Conservation (phyloP, 2,888 invertebrate genomes). For the Catocala sponsa region DNA sequence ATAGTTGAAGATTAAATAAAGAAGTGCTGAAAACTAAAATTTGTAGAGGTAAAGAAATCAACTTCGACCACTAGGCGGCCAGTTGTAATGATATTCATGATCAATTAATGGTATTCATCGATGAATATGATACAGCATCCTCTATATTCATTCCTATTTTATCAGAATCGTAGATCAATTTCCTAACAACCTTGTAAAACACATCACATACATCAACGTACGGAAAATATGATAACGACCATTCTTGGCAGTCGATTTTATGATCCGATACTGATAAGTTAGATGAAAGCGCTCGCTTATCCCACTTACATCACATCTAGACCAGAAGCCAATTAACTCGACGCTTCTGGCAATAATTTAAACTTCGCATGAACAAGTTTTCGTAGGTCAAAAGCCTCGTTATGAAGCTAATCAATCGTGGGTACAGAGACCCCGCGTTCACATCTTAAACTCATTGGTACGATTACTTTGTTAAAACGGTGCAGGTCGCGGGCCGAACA, state of each 20-base stretch:
- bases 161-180: too few species aligned
- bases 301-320: constrained; percentile 4
- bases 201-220: too few species aligned
- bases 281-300: background rate
- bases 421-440: constrained; percentile 26
- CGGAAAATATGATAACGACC: too few species aligned
- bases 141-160: too few species aligned
- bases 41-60: too few species aligned
- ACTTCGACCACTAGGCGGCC: too few species aligned
- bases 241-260: constrained; percentile 16
- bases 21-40: too few species aligned
- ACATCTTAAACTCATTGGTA: constrained; percentile 13
- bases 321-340: constrained; percentile 3
- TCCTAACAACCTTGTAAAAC: too few species aligned
- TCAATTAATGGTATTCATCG: too few species aligned
- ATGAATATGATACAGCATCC: too few species aligned
- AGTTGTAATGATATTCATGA: too few species aligned
- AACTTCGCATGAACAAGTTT: constrained; percentile 23
- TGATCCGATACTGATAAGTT: background rate
- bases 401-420: constrained; percentile 26
- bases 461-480: constrained; percentile 1
- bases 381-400: constrained; percentile 39
- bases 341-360: constrained; percentile 10
- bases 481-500: background rate
- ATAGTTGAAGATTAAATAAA: too few species aligned